These are phyloP conservation scores for Drosophila neonasuta DNA, from an alignment of 2,888 invertebrate species.

Conservation along the genomic window DNA sequence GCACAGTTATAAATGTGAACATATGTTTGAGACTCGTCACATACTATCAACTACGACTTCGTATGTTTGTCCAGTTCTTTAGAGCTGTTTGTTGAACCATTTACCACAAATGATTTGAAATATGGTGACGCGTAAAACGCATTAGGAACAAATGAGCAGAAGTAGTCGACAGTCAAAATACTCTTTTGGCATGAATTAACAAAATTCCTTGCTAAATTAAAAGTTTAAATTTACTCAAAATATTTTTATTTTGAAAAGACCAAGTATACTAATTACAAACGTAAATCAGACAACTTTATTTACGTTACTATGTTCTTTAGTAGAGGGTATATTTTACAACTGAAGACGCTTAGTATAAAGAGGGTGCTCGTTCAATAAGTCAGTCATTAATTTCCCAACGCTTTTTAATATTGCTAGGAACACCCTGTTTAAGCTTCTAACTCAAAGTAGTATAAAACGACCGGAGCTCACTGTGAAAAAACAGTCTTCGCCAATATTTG, in stretches of 20 bases:
- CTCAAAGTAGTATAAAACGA: conserved; percentile 50
- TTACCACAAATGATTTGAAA: conserved; percentile 68
- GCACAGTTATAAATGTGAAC: conserved; percentile 39
- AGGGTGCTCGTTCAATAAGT: conserved; percentile 48
- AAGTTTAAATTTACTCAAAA: neutral
- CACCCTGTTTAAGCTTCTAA: conserved; percentile 52
- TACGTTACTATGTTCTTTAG: neutral
- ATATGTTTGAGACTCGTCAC: conserved; percentile 43
- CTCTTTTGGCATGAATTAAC: conserved; percentile 12
- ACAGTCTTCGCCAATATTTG: conserved; percentile 39
- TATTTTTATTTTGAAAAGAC: neutral
- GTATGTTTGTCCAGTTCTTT: conserved; percentile 57
- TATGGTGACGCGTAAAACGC: conserved; percentile 66
- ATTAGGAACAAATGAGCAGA: conserved; percentile 34
- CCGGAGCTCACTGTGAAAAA: conserved; percentile 1
- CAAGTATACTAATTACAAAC: neutral
- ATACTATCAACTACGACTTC: neutral
- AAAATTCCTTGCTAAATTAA: neutral
- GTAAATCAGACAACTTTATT: neutral
- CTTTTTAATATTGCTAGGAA: conserved; percentile 6
- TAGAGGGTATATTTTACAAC: conserved; percentile 21
- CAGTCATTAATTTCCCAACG: conserved; percentile 4
- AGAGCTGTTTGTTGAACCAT: conserved; percentile 58
- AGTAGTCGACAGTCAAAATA: neutral
- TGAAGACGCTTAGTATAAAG: conserved; percentile 31